phyloP scores from a whole-genome alignment of 2,888 invertebrate species.

The Coleophora flavipennella region DNA sequence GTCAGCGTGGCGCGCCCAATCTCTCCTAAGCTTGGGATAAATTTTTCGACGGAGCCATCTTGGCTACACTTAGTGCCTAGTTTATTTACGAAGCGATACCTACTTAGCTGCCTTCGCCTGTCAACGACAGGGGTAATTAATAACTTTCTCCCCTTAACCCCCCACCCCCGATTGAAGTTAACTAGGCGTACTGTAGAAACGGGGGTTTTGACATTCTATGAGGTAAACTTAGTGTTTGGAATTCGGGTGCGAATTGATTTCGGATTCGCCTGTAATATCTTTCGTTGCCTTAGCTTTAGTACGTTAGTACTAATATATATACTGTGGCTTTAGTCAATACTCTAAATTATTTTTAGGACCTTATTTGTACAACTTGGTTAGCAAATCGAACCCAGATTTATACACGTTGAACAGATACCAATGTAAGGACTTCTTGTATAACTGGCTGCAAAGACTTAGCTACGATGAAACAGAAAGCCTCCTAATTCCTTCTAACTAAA shows the following conservation, averaged over 20 bases:
- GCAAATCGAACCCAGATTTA: too few species aligned
- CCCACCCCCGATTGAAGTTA: conserved; percentile 45
- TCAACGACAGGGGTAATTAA: conserved; percentile 63
- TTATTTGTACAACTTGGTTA: too few species aligned
- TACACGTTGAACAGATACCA: too few species aligned
- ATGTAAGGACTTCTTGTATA: too few species aligned
- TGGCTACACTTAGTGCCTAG: conserved; percentile 14
- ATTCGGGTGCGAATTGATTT: conserved; percentile 12
- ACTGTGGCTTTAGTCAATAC: too few species aligned
- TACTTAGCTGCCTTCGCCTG: conserved; percentile 52
- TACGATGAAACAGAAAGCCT: too few species aligned
- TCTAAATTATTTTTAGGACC: too few species aligned
- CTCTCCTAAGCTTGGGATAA: conserved; percentile 8
- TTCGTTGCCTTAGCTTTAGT: too few species aligned
- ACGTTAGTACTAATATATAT: too few species aligned
- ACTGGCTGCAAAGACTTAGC: too few species aligned
- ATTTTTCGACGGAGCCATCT: conserved; percentile 16
- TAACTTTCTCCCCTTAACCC: conserved; percentile 37
- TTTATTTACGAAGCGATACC: conserved; percentile 46
- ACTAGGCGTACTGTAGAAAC: conserved; percentile 48
- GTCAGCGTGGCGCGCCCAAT: conserved; percentile 1
- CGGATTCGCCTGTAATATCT: conserved; percentile 3
- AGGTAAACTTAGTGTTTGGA: conserved; percentile 3
- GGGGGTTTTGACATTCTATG: conserved; percentile 46
- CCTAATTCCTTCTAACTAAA: too few species aligned